These are phyloP conservation scores for Bradysia coprophila DNA, from an alignment of 1,140 invertebrate species.

Conservation along the genomic window DNA sequence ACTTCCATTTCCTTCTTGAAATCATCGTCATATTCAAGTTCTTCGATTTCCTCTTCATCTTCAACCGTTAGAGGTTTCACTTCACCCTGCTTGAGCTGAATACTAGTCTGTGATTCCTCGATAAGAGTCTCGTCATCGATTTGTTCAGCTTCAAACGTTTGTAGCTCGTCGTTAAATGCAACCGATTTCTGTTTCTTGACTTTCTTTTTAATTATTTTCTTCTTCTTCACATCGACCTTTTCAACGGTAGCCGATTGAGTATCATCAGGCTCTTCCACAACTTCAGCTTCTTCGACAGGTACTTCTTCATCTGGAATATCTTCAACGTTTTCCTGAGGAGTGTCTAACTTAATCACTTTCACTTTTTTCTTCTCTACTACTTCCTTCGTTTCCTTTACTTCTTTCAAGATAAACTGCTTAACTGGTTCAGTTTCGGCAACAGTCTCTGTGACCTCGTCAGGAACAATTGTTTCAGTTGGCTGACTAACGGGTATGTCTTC, in stretches of 20 bases:
- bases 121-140: conserved; percentile 24
- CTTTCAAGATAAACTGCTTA: background rate
- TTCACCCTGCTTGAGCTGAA: conserved; percentile 12
- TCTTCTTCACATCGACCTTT: conserved; percentile 16
- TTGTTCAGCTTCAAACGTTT: conserved; percentile 18
- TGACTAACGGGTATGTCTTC: conserved; percentile 19
- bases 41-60: conserved; percentile 10
- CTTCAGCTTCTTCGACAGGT: conserved; percentile 11
- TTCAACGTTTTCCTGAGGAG: conserved; percentile 7
- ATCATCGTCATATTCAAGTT: conserved; percentile 16
- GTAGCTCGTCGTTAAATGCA: conserved; percentile 14
- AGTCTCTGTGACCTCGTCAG: conserved; percentile 10
- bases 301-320: conserved; percentile 10
- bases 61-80: conserved; percentile 10
- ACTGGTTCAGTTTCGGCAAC: background rate
- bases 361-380: background rate
- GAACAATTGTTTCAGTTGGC: conserved; percentile 3
- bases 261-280: conserved; percentile 16
- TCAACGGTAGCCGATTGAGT: conserved; percentile 21
- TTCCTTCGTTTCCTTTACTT: background rate
- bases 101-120: conserved; percentile 15
- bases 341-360: background rate
- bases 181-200: conserved; percentile 18
- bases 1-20: conserved; percentile 29
- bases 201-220: conserved; percentile 18